Conservation (phyloP, 2,888 invertebrate genomes). For the Leistus spinibarbis region DNA sequence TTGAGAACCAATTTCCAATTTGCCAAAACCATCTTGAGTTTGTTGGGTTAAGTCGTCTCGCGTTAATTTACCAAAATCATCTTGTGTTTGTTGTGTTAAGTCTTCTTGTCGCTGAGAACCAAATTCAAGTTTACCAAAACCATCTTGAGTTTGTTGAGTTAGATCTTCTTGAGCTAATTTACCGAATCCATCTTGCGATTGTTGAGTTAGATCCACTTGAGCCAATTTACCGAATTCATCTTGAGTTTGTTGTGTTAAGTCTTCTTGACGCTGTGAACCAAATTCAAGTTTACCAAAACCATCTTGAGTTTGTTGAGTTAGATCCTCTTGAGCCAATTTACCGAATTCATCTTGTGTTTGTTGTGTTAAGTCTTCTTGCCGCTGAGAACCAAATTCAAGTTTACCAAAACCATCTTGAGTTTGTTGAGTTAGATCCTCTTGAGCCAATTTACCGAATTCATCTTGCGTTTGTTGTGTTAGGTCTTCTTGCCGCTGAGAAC, state of each 20-base stretch:
- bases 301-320: slow-evolving; percentile 47
- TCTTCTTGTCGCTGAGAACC: slow-evolving; percentile 2
- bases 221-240: slow-evolving; percentile 42
- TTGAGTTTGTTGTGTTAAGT: slow-evolving; percentile 8
- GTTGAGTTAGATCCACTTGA: slow-evolving; percentile 43
- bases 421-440: slow-evolving; percentile 45
- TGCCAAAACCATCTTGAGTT: slow-evolving; percentile 45
- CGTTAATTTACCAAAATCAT: slow-evolving; percentile 41
- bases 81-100: slow-evolving; percentile 28
- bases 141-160: slow-evolving; percentile 44
- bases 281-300: slow-evolving; percentile 43
- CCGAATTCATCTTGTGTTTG: slow-evolving; percentile 38
- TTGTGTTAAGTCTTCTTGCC: slow-evolving; percentile 37
- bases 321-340: slow-evolving; percentile 41
- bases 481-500: slow-evolving; percentile 45
- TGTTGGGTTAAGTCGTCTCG: slow-evolving; percentile 49
- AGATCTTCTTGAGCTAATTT: slow-evolving; percentile 41
- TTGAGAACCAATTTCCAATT: not conserved
- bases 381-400: slow-evolving; percentile 24
- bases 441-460: too few relatives aligned
- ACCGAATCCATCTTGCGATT: slow-evolving; percentile 45
- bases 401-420: slow-evolving; percentile 42
- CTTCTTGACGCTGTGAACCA: slow-evolving; percentile 39
- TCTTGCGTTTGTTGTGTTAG: slow-evolving; percentile 45
- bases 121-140: slow-evolving; percentile 35